Base-by-base conservation (phyloP, 2,888 invertebrate genomes). In the Cremastinae sp. region DNA sequence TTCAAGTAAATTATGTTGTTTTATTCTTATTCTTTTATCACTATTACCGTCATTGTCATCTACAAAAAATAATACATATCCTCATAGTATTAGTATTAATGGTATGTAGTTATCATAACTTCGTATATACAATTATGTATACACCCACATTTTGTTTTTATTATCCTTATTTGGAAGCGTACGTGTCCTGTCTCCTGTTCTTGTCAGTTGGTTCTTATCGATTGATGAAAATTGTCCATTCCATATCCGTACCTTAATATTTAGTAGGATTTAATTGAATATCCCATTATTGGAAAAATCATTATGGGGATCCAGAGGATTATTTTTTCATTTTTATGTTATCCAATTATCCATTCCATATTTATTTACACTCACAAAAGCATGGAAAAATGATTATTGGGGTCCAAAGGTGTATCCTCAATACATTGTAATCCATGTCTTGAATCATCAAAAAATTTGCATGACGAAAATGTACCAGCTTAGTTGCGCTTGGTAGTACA, bases 1-100 rank as follows among this genome's bases (percentile, higher is more conserved):
- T 18, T n/a, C n/a, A 76, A 76, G 64, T 69, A 59, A 69, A 73
- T 71, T 59, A 73, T 76, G 72, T 73, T 64, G 66, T 59, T 70
- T 45, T 65, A 47, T 55, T 74, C 39, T 51, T 22, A 16, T 41
- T 68, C 41, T 18, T 59, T 49, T 49, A 51, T 28, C 37, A 43
- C 62, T 55, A 10, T 64, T 64, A 16, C 39, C 39, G 12, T 49
- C 18, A 28, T 58, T 7, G 28, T 58, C 5, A 47, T 56, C 47
- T 2, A 61, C 43, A 61, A 43, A 14, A 58, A 59, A 64, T 69
- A 49, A 53, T 45, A 69, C 59, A 64, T 58, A 66, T 22, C 64
- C 58, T 65, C 41, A 45, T 72, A 72, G 43, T 43, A 20, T 53
- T 74, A 62, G 43, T 43, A 20, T 53, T 74, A 62, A 37, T 58